Conservation (phyloP, 1,140 invertebrate genomes). For the Zaprionus ornatus region DNA sequence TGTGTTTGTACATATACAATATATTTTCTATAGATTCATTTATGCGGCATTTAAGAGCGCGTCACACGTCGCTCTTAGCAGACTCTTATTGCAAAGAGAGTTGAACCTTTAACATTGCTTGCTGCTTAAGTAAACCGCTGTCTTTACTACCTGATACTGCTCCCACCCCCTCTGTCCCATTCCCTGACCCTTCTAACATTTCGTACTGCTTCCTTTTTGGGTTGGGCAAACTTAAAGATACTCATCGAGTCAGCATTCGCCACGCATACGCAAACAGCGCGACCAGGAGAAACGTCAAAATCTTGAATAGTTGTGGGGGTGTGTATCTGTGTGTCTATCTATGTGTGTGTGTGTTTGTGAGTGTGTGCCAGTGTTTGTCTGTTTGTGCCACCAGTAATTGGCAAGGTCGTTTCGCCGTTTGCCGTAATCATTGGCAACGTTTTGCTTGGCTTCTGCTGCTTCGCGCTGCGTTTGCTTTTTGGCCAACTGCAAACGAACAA, state of each 20-base stretch:
- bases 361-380: neutral
- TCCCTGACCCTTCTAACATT: neutral
- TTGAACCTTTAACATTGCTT: slow-evolving; percentile 62
- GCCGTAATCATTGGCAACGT: slow-evolving; percentile 74
- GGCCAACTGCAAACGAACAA: slow-evolving; percentile 54
- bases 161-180: neutral
- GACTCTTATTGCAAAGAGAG: slow-evolving; percentile 6
- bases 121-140: slow-evolving; percentile 3
- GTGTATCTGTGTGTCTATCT: slow-evolving; percentile 3
- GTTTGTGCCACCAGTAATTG: slow-evolving; percentile 62
- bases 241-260: slow-evolving; percentile 53
- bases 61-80: slow-evolving; percentile 5
- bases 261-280: slow-evolving; percentile 61
- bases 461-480: slow-evolving; percentile 59
- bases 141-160: neutral
- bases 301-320: neutral
- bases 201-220: neutral
- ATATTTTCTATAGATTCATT: neutral
- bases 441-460: slow-evolving; percentile 57
- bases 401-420: slow-evolving; percentile 77
- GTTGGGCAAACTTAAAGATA: slow-evolving; percentile 15
- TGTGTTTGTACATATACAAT: slow-evolving; percentile 1
- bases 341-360: slow-evolving; percentile 2
- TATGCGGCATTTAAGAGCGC: slow-evolving; percentile 5
- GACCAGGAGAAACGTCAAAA: slow-evolving; percentile 24